Evolutionary conservation across 2,888 invertebrate genomes (phyloP).

Genomic region (Lycia hirtaria): DNA sequence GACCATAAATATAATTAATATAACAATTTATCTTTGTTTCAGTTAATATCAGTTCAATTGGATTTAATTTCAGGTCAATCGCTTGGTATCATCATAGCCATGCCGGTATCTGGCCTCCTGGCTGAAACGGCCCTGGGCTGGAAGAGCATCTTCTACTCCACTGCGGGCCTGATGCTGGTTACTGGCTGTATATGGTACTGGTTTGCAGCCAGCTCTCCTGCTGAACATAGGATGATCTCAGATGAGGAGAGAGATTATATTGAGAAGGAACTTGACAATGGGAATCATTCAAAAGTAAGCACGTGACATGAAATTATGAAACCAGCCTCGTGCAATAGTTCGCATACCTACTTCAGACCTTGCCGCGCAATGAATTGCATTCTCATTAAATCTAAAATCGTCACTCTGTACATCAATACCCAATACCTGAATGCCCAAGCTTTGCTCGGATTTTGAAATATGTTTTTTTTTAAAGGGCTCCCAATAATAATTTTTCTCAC

Average conservation of each 20-base stretch:
- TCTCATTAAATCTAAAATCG: too few species aligned
- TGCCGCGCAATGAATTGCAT: too few species aligned
- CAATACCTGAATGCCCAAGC: too few species aligned
- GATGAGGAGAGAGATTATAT: slow-evolving; percentile 85
- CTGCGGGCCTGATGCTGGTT: slow-evolving; percentile 82
- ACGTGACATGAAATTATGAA: too few species aligned
- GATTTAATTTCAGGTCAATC: slow-evolving; percentile 82
- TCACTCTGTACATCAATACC: too few species aligned
- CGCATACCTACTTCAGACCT: too few species aligned
- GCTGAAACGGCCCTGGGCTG: slow-evolving; percentile 86
- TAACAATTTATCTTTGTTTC: neutral
- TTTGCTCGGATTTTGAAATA: too few species aligned
- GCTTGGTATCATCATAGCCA: slow-evolving; percentile 88
- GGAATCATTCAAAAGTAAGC: slow-evolving; percentile 28
- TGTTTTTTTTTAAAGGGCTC: too few species aligned
- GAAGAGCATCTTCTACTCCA: slow-evolving; percentile 88
- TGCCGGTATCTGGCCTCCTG: slow-evolving; percentile 88
- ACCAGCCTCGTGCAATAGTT: too few species aligned
- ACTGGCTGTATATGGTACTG: slow-evolving; percentile 83
- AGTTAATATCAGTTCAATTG: neutral
- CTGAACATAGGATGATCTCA: slow-evolving; percentile 82
- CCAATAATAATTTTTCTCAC: too few species aligned
- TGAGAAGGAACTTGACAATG: slow-evolving; percentile 77
- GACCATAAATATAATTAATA: too few species aligned
- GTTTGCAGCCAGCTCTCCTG: slow-evolving; percentile 86